Base-by-base conservation (phyloP, 2,888 invertebrate genomes). In the Oasisia sp. region DNA sequence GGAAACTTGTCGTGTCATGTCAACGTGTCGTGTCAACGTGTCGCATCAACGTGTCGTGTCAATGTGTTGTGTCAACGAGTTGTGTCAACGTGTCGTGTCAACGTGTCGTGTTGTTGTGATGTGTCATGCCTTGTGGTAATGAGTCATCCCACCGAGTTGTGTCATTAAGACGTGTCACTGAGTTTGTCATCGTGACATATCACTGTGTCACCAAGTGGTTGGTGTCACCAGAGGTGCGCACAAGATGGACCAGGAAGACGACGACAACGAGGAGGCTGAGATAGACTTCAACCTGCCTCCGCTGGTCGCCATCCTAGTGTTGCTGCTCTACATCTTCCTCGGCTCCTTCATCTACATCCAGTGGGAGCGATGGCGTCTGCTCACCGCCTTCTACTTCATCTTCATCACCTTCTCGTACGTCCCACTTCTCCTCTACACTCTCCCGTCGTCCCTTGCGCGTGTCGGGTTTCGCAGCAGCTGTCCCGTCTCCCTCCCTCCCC, bases 321-420 rank as follows among this genome's bases (percentile, higher is more conserved):
- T 99, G 32, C 96, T 99, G 0, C 96, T 97, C 0, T 99, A 99
- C 96, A 98, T 99, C 91, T 97, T 99, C 93, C 96, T 98, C 32
- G 99, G 99, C 0, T 98, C 98, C 0, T 97, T 97, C 0, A 97
- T 98, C 0, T 99, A 97, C 94, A 95, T 95, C 19, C 93, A 95
- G 19, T 97, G 97, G 97, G 97, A 97, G 94, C n/a, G 91, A 4
- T 99, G 99, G 99, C 97, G 97, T n/a, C 98, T 98, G 96, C 98
- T 99, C 95, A 98, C 98, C 93, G 98, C 99, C 0, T 98, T 99
- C 96, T 99, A 99, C 96, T 99, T 99, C 96, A 98, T 99, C 7
- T 99, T 99, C 96, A 98, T 99, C 94, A 99, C 99, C 0, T 98
- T 99, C 91, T 91, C 91, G 91, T 91, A 91, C 14, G 38, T 90